Base-by-base conservation (phyloP, 2,113 vertebrate genomes). In the Geococcyx californianus region DNA sequence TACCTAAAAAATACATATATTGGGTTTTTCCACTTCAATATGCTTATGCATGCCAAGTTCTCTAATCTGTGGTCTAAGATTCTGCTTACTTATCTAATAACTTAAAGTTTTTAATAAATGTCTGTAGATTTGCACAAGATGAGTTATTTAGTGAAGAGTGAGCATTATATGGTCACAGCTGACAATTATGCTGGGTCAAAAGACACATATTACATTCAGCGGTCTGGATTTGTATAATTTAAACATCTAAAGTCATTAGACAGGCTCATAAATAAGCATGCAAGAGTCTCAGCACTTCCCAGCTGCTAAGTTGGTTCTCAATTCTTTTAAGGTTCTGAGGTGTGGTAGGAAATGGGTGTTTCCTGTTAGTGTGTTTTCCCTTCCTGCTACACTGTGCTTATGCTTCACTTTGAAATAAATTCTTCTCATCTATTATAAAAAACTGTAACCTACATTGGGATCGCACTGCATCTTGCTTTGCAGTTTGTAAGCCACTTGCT, bases 1-100 rank as follows among this genome's bases (percentile, higher is more conserved):
- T 95, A 75, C 55, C 79, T 89, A 47, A 49, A 92, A 90, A 93
- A 79, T 85, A 92, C 15, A 93, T 66, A 34, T 17, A 7, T 59
- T 74, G 33, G 0, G 34, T 94, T 64, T 92, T 81, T 55, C 51
- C 24, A 70, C 18, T 83, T 85, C 34, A 25, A 5, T 78, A 59
- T 91, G 51, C 21, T 67, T 90, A 33, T n/a, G 17, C n/a, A 33
- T 52, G 83, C 64, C n/a, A 80, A 68, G 25, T 94, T 79, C 58
- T 82, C 34, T 94, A 94, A 87, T 45, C 72, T 9, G 5, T 24
- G 33, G 42, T 91, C 44, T 83, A 67, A 86, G 72, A 88, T 44
- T 73, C 25, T 88, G 47, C 45, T 87, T 64, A 77, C 49, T 54
- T 84, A 6, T 42, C 74, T 89, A 66, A 70, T 93, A 89, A 42